Evolutionary conservation across 1,140 invertebrate species (phyloP).

Genomic region (Xylocopa sonorina): DNA sequence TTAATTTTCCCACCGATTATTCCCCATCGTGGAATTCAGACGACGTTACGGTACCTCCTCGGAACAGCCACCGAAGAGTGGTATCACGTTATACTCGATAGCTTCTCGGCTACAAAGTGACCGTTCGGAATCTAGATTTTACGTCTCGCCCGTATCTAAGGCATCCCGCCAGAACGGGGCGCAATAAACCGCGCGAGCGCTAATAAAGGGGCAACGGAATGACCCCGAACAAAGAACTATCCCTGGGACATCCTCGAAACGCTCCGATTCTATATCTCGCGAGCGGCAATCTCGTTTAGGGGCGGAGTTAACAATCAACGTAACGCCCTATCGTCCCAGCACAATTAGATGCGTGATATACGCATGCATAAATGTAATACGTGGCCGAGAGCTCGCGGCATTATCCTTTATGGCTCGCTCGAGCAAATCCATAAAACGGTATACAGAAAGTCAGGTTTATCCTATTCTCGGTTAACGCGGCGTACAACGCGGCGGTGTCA

Average conservation of each 20-base stretch:
- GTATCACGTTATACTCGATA: background rate
- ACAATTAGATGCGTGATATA: conserved; percentile 67
- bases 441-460: conserved; percentile 65
- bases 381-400: conserved; percentile 48
- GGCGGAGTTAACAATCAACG: conserved; percentile 50
- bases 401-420: conserved; percentile 66
- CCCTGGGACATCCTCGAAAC: background rate
- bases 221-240: no score
- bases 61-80: background rate
- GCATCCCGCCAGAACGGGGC: background rate
- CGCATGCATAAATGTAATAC: conserved; percentile 67
- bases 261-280: background rate
- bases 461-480: conserved; percentile 65
- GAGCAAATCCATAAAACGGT: conserved; percentile 69
- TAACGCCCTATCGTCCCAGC: conserved; percentile 51
- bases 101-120: background rate
- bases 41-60: background rate
- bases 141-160: background rate
- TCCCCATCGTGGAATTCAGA: background rate
- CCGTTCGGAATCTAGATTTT: background rate
- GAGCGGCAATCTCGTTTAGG: conserved; percentile 10
- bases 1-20: background rate
- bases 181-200: background rate
- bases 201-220: background rate
- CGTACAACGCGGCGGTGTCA: conserved; percentile 51